phyloP scores from a whole-genome alignment of 2,888 invertebrate genomes.

The Caenorhabditis sp. region DNA sequence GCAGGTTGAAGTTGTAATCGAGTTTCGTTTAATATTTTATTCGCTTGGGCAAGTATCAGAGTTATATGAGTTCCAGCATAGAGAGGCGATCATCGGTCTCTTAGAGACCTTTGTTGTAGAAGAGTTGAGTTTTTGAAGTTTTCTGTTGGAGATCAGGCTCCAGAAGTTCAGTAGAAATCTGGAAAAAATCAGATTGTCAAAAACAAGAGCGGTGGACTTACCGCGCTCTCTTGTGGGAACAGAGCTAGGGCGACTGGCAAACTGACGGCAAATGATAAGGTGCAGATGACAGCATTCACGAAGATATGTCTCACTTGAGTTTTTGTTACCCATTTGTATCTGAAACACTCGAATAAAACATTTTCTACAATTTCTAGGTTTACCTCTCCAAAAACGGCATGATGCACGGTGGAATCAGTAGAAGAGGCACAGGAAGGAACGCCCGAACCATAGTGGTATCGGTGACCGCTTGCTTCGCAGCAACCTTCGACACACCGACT shows the following conservation, averaged over 20 bases:
- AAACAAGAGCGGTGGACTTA: conserved; percentile 37
- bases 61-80: neutral
- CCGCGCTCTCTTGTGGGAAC: conserved; percentile 84
- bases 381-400: conserved; percentile 81
- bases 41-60: neutral
- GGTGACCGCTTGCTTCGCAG: conserved; percentile 83
- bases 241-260: conserved; percentile 85
- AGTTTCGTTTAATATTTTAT: conserved; percentile 11
- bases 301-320: conserved; percentile 84
- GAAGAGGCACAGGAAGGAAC: conserved; percentile 79
- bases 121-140: conserved; percentile 58
- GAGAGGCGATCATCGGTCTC: neutral
- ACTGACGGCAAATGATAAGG: conserved; percentile 84
- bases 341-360: conserved; percentile 24
- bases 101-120: conserved; percentile 72
- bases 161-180: conserved; percentile 63
- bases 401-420: conserved; percentile 78
- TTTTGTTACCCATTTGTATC: conserved; percentile 83
- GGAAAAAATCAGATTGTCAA: conserved; percentile 10
- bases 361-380: neutral
- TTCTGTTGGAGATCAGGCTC: conserved; percentile 65
- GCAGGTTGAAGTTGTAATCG: neutral
- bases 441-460: conserved; percentile 81
- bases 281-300: conserved; percentile 84
- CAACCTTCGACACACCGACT: conserved; percentile 85